Percentiles rank a stretch among this genome's conserved stretches.
These are phyloP conservation scores for Tridacna gigas DNA, from an alignment of 2,888 invertebrate species.

Conservation along the genomic window DNA sequence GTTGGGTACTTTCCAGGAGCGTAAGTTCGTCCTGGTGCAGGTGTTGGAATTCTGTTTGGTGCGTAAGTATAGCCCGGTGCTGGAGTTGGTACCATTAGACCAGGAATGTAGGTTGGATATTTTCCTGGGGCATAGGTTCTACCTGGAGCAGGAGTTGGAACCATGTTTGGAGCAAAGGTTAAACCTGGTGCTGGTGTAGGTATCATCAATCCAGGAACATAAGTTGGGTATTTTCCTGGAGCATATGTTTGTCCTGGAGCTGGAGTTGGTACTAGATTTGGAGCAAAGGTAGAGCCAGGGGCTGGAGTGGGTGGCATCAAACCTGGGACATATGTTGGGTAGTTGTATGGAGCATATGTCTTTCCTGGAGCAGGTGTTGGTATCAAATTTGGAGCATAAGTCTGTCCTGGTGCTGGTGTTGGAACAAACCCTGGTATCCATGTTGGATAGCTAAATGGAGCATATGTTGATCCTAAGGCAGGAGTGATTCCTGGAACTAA, in stretches of 20 bases:
- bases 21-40: slow-evolving; percentile 61
- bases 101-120: slow-evolving; percentile 63
- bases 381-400: slow-evolving; percentile 44
- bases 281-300: slow-evolving; percentile 58
- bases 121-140: slow-evolving; percentile 62
- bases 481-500: slow-evolving; percentile 63
- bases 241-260: slow-evolving; percentile 64
- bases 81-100: slow-evolving; percentile 62
- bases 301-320: slow-evolving; percentile 61
- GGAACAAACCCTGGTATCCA: slow-evolving; percentile 64
- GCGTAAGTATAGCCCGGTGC: slow-evolving; percentile 59
- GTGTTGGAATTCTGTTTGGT: slow-evolving; percentile 62
- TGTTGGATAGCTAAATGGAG: slow-evolving; percentile 62
- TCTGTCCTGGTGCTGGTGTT: slow-evolving; percentile 61
- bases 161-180: slow-evolving; percentile 61
- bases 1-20: slow-evolving; percentile 60
- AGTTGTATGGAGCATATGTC: slow-evolving; percentile 52
- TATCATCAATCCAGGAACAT: slow-evolving; percentile 59
- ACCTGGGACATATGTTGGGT: slow-evolving; percentile 63
- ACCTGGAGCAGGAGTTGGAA: slow-evolving; percentile 64
- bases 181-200: slow-evolving; percentile 61
- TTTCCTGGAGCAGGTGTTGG: slow-evolving; percentile 54
- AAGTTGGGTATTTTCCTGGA: slow-evolving; percentile 59
- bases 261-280: slow-evolving; percentile 59
- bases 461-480: slow-evolving; percentile 64